Evolutionary conservation across 2,113 vertebrate species (phyloP).

Genomic region (Danio rerio): DNA sequence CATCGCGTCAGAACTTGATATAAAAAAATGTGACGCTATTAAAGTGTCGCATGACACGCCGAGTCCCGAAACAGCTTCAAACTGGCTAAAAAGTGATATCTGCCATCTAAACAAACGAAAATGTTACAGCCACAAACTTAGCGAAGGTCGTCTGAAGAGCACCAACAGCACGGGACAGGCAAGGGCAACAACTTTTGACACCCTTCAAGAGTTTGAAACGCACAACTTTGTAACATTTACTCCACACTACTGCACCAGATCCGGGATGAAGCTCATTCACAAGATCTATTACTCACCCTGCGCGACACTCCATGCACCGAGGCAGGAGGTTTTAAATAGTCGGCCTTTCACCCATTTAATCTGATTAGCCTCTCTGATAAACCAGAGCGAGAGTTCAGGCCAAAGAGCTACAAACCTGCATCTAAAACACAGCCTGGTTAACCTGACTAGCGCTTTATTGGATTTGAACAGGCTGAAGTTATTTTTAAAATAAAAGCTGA

Average conservation of each 20-base stretch:
- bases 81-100: not conserved
- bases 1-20: not conserved
- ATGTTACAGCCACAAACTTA: not conserved
- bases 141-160: constrained; percentile 27
- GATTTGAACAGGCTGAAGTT: constrained; percentile 29
- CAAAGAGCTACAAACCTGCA: constrained; percentile 24
- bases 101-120: not conserved
- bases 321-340: constrained; percentile 44
- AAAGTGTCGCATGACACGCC: constrained; percentile 14
- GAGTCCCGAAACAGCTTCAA: not conserved
- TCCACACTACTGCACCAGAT: not conserved
- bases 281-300: not conserved
- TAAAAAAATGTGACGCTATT: not conserved
- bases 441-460: constrained; percentile 24
- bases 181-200: not conserved
- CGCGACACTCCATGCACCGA: not conserved
- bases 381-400: not conserved
- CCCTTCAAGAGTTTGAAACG: not conserved
- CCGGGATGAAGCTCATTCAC: constrained; percentile 3
- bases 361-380: constrained; percentile 43
- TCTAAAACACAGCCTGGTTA: constrained; percentile 18
- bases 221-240: not conserved
- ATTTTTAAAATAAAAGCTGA: constrained; percentile 22
- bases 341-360: constrained; percentile 40
- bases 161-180: not conserved